Evolutionary conservation across 2,888 invertebrate species (phyloP), one percentile per base, ranked within the genome.

Genomic region (Hirtodrosophila histrioides): DNA sequence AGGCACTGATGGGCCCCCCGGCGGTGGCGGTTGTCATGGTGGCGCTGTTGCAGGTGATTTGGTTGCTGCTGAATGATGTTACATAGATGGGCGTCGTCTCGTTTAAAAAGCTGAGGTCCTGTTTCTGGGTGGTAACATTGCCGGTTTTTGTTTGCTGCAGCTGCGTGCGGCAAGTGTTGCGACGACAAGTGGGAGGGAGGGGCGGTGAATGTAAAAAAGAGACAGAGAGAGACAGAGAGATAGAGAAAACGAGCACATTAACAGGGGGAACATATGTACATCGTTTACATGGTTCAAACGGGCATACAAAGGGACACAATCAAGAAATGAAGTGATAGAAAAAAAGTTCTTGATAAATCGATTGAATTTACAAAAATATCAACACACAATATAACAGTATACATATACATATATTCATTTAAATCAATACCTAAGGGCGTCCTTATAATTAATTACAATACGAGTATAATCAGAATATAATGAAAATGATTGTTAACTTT

Each of bases 61-160:
- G 91, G 92, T 93, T 89, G 92, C 90, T 90, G 64, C 90, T 92
- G 82, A 95, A 94, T 76, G 96, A 96, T 71, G 96, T 96, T 78
- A 96, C 96, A 93, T 96, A 96, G 78, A 96, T 96, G 58, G 96
- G 95, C 60, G 95, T 95, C 90, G 95, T 95, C 90, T 95, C 95
- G 88, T 96, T 95, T 90, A 96, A 94, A 66, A 96, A 96, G 93
- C 96, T 96, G 74, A 96, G 92, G 83, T 96, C 96, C 74, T 90
- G 90, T 53, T 88, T 89, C 55, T 91, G 91, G 55, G 86, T 86
- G 44, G 88, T 81, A 10, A 77, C 92, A 92, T 77, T 91, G 89
- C 92, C 93, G 92, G 88, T 88, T 70, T 91, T 90, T 10, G 89
- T 91, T 69, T 90, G 90, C 55, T 90, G 90, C 71, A 90, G 66